A percentile compares a stretch with the other conserved stretches of the same genome.
phyloP scores from a whole-genome alignment of 2,113 vertebrate species.

The Spea bombifrons region DNA sequence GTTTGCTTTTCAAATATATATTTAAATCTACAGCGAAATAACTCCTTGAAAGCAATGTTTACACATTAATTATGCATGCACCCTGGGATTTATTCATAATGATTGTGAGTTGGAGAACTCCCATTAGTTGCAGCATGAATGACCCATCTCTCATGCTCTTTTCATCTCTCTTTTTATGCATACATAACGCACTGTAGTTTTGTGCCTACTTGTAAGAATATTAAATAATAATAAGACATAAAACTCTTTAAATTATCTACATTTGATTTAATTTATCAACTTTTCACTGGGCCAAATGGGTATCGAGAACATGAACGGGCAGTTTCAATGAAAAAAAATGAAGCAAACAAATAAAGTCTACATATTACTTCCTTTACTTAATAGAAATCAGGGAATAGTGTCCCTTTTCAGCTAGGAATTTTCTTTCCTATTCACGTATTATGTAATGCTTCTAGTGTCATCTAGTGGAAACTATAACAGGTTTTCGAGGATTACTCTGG shows the following conservation, averaged over 20 bases:
- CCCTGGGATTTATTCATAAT: slow-evolving; percentile 45
- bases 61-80: slow-evolving; percentile 45
- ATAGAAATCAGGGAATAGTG: too few species aligned
- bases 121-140: slow-evolving; percentile 28
- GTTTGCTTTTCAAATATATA: slow-evolving; percentile 43
- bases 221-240: slow-evolving; percentile 20
- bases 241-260: slow-evolving; percentile 16
- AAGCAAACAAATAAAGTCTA: too few species aligned
- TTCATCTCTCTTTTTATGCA: slow-evolving; percentile 4
- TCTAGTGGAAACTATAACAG: too few species aligned
- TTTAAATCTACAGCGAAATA: slow-evolving; percentile 45
- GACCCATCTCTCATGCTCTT: slow-evolving; percentile 22
- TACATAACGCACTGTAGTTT: slow-evolving; percentile 16
- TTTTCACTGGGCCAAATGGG: too few species aligned
- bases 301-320: too few species aligned
- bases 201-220: background rate
- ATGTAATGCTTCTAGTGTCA: too few species aligned
- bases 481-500: too few species aligned
- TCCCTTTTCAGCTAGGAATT: too few species aligned
- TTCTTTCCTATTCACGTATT: too few species aligned
- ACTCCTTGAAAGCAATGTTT: slow-evolving; percentile 39
- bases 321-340: too few species aligned
- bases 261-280: slow-evolving; percentile 14
- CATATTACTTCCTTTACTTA: too few species aligned
- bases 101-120: slow-evolving; percentile 40